phyloP scores from a whole-genome alignment of 2,888 invertebrate genomes.

The Ichneumon xanthorius region DNA sequence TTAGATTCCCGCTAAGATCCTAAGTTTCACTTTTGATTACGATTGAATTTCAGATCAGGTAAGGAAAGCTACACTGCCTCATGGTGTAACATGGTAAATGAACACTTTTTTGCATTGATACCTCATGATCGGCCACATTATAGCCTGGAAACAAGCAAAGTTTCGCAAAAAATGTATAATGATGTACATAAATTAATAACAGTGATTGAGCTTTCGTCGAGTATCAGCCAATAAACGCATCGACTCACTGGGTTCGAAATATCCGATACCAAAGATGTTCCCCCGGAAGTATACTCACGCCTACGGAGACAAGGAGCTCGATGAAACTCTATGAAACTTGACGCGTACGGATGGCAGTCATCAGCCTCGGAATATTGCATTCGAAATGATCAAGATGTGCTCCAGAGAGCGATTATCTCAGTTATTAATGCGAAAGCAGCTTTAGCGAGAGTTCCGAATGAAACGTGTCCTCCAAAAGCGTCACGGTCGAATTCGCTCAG shows the following conservation, averaged over 20 bases:
- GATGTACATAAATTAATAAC: neutral
- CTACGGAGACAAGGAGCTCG: neutral
- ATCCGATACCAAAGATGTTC: neutral
- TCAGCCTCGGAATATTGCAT: constrained; percentile 10
- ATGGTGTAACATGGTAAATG: neutral
- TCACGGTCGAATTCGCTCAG: too few relatives aligned
- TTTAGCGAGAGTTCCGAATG: neutral
- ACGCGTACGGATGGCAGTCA: constrained; percentile 23
- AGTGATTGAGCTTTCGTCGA: neutral
- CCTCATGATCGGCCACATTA: too few relatives aligned
- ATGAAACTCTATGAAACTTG: constrained; percentile 20
- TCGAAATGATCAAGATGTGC: constrained; percentile 36
- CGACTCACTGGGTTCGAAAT: neutral
- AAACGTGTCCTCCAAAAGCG: too few relatives aligned
- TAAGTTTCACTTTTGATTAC: too few relatives aligned
- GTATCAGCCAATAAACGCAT: neutral
- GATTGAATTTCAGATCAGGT: too few relatives aligned
- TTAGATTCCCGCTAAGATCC: too few relatives aligned
- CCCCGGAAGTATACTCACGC: neutral
- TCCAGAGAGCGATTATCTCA: constrained; percentile 23
- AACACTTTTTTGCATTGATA: neutral
- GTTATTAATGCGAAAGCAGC: neutral
- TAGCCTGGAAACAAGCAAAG: neutral
- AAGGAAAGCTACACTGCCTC: too few relatives aligned
- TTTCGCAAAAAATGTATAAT: neutral